phyloP scores from a whole-genome alignment of 1,140 invertebrate genomes.

The Heterodera schachtii region DNA sequence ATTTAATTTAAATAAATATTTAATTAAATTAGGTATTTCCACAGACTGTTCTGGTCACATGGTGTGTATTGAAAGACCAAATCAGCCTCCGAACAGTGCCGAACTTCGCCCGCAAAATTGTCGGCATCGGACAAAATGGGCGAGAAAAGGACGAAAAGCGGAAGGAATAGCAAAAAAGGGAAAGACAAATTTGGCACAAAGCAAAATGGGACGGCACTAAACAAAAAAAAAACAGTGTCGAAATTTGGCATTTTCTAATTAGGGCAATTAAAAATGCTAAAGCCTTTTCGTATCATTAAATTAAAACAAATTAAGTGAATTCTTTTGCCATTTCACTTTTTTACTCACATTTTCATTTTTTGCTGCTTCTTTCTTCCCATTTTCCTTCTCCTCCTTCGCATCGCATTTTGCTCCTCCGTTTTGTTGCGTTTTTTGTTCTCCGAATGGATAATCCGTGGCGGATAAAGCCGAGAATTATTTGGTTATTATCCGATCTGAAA shows the following conservation, averaged over 20 bases:
- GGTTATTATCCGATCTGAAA: no score
- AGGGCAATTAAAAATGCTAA: no score
- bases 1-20: not conserved
- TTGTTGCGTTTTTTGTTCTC: no score
- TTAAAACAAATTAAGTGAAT: no score
- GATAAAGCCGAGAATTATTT: no score
- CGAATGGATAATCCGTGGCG: no score
- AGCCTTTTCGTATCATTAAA: no score
- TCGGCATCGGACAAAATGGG: not conserved
- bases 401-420: no score
- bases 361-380: not conserved
- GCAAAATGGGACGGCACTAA: conserved; percentile 1
- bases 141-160: not conserved
- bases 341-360: not conserved
- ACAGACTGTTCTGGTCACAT: conserved; percentile 50
- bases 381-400: not conserved
- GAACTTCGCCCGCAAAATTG: not conserved
- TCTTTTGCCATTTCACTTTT: not conserved
- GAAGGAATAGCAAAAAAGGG: not conserved
- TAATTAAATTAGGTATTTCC: not conserved
- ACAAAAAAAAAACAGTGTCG: not conserved
- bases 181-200: not conserved
- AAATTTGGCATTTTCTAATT: not conserved
- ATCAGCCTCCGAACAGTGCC: conserved; percentile 37
- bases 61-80: conserved; percentile 58